Evolutionary conservation across 2,113 vertebrate species (phyloP).

Genomic region (Jaculus jaculus): DNA sequence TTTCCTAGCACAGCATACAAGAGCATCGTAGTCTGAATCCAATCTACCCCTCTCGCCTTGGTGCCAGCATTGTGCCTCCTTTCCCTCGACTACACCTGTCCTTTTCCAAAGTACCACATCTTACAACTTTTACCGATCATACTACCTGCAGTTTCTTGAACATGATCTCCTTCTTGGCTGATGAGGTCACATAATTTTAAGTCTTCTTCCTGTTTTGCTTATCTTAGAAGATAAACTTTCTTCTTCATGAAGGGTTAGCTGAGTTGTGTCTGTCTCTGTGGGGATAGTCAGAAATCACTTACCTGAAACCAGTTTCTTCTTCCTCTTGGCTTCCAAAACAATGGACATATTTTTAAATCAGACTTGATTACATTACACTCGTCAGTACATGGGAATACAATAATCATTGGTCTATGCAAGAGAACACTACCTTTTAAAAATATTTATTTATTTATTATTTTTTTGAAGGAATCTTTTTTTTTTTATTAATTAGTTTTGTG

Average conservation of each 20-base stretch:
- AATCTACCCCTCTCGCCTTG: not conserved
- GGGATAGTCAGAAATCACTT: not conserved
- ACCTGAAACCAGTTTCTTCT: not conserved
- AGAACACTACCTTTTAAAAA: not conserved
- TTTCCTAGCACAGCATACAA: not conserved
- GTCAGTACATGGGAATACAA: not conserved
- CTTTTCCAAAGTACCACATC: not conserved
- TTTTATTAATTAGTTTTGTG: too few relatives aligned
- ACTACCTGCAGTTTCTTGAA: not conserved
- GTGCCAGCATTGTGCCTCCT: not conserved
- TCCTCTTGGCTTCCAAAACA: not conserved
- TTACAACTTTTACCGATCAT: not conserved
- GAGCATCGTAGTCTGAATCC: not conserved
- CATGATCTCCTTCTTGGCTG: not conserved
- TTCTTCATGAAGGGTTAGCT: not conserved
- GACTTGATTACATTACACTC: not conserved
- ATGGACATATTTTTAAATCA: not conserved
- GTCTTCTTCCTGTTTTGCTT: not conserved
- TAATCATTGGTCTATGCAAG: not conserved
- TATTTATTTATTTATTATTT: not conserved
- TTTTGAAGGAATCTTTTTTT: too few relatives aligned
- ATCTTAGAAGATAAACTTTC: not conserved
- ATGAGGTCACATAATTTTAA: not conserved
- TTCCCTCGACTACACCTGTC: not conserved
- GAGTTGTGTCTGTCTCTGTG: not conserved